Base-by-base conservation (phyloP, 2,888 invertebrate species). In the Hypsopygia costalis region DNA sequence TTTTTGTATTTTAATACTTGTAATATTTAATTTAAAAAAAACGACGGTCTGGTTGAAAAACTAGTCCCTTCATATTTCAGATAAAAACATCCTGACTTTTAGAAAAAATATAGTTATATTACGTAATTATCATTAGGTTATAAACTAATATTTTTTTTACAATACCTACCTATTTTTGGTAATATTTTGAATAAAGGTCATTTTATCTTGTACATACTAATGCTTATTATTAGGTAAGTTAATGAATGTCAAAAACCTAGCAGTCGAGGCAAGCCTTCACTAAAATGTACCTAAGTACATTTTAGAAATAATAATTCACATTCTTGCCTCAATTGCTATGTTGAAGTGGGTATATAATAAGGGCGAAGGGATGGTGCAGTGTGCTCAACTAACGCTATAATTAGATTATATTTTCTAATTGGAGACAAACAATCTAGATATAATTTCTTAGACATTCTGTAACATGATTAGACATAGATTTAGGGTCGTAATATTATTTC, bases 291-390 rank as follows among this genome's bases (percentile, higher is more conserved):
- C n/a, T 16, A 16, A 16, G 4, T 16, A 16, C 16, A 16, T 16
- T 16, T 16, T 16, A 16, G 16, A 3, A 16, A 16, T 16, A 2
- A 16, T 16, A 16, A 16, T 16, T 16, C 4, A 16, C 27, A 39
- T 33, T 63, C 71, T 87, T 88, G 87, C 87, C 83, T 82, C 52
- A 53, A 68, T 78, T 85, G 87, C 86, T 88, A 87, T 76, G 87
- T 75, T 37, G 47, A 60, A 45, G 60, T 54, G 68, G 77, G 71
- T 16, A 16, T 16, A 16, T 16, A 55, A 52, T 35, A 44, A 46
- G 49, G 46, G 73, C 58, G 58, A 61, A 50, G 72, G 69, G 64
- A 44, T 48, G 49, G 66, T 70, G 64, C 62, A 68, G 55, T 57
- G 66, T 71, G 79, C 77, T 81, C 78, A 80, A 81, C 55, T 64